These are phyloP conservation scores for Agrilus cyanescens DNA, from an alignment of 2,888 invertebrate genomes.

Conservation along the genomic window DNA sequence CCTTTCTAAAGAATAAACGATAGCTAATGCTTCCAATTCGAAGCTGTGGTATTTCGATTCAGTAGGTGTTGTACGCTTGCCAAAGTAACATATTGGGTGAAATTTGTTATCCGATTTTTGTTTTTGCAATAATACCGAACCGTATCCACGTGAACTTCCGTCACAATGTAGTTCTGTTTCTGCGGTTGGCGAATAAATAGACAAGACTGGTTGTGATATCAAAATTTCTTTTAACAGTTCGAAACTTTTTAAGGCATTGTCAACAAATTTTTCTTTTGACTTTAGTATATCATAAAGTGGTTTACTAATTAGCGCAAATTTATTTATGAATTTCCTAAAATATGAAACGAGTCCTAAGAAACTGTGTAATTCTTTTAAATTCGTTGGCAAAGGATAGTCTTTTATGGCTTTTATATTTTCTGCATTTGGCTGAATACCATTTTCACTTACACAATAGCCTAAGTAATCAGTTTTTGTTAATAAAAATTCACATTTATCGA, in stretches of 20 bases:
- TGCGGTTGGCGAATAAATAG: no score
- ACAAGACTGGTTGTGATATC: neutral
- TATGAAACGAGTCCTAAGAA: constrained; percentile 1
- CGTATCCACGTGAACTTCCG: neutral
- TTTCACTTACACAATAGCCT: neutral
- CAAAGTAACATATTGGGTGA: constrained; percentile 1
- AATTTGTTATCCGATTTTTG: no score
- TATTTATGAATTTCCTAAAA: constrained; percentile 1
- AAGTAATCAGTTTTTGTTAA: constrained; percentile 8
- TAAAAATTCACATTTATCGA: constrained; percentile 16
- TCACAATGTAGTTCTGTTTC: constrained; percentile 9
- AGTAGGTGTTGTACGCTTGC: neutral
- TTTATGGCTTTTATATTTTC: neutral
- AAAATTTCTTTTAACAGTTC: neutral
- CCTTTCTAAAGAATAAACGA: constrained; percentile 2
- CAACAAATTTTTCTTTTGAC: neutral
- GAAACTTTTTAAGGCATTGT: neutral
- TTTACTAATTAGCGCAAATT: constrained; percentile 1
- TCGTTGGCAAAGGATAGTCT: neutral
- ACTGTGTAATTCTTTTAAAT: constrained; percentile 2
- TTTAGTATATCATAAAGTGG: constrained; percentile 1
- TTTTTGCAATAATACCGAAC: neutral
- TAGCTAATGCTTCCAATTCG: neutral
- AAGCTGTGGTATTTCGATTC: constrained; percentile 24
- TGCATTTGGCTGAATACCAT: neutral